A percentile compares a stretch with the other conserved stretches of the same genome.
Conservation (phyloP, 2,797 vertebrate species). For the Spinus olivaceus region DNA sequence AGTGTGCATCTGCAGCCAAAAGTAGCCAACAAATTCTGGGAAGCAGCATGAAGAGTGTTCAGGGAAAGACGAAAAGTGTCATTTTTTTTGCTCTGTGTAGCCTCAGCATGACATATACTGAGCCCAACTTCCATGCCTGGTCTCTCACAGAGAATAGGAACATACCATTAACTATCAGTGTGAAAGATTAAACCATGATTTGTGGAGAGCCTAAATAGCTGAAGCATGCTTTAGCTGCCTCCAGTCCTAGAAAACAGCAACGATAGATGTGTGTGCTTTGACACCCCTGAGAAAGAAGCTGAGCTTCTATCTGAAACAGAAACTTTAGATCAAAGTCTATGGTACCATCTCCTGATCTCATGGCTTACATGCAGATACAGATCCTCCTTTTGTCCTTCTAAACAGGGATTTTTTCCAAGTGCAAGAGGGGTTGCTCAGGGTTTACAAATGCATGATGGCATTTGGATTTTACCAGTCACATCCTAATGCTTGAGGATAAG, state of each 20-base stretch:
- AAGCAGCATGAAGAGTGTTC: neutral
- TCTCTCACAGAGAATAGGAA: neutral
- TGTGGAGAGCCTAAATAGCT: neutral
- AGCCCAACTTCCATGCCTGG: neutral
- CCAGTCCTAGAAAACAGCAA: neutral
- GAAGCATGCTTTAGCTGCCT: neutral
- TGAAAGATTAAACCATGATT: neutral
- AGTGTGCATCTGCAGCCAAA: neutral
- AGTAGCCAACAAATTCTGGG: neutral
- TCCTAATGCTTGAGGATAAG: neutral
- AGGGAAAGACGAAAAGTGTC: neutral
- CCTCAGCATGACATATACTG: rapidly evolving
- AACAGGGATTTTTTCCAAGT: neutral
- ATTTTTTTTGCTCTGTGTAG: neutral
- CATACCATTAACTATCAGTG: neutral
- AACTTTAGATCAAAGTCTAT: neutral
- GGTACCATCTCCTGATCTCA: neutral
- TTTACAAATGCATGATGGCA: neutral
- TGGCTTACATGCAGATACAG: neutral
- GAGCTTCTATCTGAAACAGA: neutral
- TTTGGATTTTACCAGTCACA: neutral
- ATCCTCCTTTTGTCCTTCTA: neutral
- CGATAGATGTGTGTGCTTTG: neutral
- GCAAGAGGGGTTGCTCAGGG: neutral
- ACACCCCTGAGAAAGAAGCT: neutral